Base-by-base conservation (phyloP, 2,888 invertebrate species). In the Temnothorax rugatulus region DNA sequence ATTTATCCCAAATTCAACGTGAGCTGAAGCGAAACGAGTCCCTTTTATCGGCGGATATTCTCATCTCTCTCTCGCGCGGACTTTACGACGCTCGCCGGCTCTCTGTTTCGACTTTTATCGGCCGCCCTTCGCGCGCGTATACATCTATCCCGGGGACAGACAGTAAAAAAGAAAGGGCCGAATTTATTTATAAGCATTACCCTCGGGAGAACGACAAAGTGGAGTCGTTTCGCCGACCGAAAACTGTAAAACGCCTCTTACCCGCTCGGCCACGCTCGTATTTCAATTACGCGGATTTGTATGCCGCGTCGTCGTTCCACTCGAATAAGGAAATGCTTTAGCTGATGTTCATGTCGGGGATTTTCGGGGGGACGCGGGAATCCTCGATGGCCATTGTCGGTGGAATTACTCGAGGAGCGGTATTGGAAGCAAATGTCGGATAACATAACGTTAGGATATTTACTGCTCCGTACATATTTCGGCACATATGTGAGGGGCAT, bases 111-210 rank as follows among this genome's bases (percentile, higher is more conserved):
- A 41, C 84, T 83, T 88, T 88, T 89, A 89, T 89, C 90, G 84
- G 83, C 66, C 52, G 71, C 52, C 83, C 44, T 76, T 71, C 61
- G 44, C 73, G 21, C 66, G 85, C 81, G 64, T 69, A 71, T 86
- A 84, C 79, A 89, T 90, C 87, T 84, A 76, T 59, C 69, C 68
- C 21, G 44, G 47, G 52, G 82, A 73, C 79, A 87, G 69, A 29
- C 64, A 61, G 83, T 69, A 73, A 85, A 82, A 61, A 74, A 88
- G 79, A 57, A 74, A 79, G 73, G 44, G 34, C 57, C 73, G 83
- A 89, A 89, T 88, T 88, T 89, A 89, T 89, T 89, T 89, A 88
- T 85, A 88, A 89, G 85, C 75, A 82, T 82, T 83, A 73, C 76
- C 69, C 81, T 50, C 82, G 52, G 9, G 82, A 61, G 84, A 50